These are phyloP conservation scores for Columbina picui DNA, from an alignment of 2,113 vertebrate genomes.

Conservation along the genomic window DNA sequence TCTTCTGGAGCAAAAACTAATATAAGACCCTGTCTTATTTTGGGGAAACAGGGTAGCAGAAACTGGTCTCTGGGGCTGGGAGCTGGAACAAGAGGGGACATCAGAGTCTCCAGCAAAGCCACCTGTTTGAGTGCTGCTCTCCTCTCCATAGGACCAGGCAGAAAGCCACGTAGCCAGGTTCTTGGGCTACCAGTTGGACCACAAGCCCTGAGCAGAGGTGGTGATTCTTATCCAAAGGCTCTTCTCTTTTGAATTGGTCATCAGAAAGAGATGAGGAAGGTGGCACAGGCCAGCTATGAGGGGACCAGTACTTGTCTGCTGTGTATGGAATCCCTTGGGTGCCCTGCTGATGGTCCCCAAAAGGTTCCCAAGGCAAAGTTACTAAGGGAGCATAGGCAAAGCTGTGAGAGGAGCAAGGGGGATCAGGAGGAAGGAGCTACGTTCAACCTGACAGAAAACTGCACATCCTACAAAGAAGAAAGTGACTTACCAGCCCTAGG, in stretches of 20 bases:
- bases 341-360: neutral
- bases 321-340: neutral
- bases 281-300: neutral
- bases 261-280: neutral
- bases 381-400: neutral
- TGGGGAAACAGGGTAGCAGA: neutral
- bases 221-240: neutral
- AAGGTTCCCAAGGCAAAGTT: neutral
- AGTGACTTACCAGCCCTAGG: neutral
- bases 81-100: neutral
- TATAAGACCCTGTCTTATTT: no score
- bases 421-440: neutral
- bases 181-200: neutral
- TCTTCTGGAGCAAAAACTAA: no score
- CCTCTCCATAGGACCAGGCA: neutral
- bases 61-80: accelerated
- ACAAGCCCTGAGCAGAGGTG: neutral
- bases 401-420: neutral
- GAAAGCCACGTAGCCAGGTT: neutral
- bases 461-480: neutral
- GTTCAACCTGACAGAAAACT: slow-evolving; percentile 25
- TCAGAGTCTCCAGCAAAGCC: neutral
- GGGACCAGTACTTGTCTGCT: neutral
- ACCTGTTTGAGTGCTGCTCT: accelerated
- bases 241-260: accelerated